Evolutionary conservation across 2,113 vertebrate genomes (phyloP), one percentile per base, ranked within the genome.

Genomic region (Pollachius pollachius): DNA sequence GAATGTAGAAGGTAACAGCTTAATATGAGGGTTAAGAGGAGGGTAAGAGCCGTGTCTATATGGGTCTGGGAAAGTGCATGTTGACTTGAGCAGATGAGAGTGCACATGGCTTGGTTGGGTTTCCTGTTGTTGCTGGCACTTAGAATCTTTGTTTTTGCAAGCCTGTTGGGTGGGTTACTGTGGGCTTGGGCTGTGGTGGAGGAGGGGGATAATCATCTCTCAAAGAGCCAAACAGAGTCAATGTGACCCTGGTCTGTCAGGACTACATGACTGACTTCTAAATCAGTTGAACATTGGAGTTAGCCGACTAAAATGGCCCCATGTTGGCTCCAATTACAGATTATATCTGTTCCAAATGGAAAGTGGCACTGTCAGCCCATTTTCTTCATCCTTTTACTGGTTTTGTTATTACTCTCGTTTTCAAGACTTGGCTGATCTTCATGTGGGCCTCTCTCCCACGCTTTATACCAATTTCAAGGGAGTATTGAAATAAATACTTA

Each of bases 101-200:
- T 63, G 62, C 62, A 16, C 56, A 63, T 69, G 75, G 25, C 56
- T 8, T 68, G 67, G 75, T 52, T 12, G 8, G 64, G 61, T 64
- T 78, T 77, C 62, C 56, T 78, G 69, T 73, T 74, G 64, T 72
- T 48, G 41, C 37, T 37, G 37, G 37, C 41, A 13, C 12, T 62
- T 64, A 58, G 52, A 81, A 70, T 68, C 48, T 70, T 27, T 77
- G 6, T 25, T 81, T 75, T 77, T 59, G 73, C 72, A 73, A 15
- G 41, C 41, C 5, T 12, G 41, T 48, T 11, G 4, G 41, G 41
- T 48, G 41, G 7, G 41, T 48, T 13, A 48, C 6, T 48, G 7
- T 48, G 41, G 41, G 41, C 65, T 62, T 57, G 19, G 48, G 17
- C 21, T 27, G 27, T 18, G 63, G 0, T 7, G 66, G 58, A 27